Evolutionary conservation across 2,797 vertebrate species (phyloP), one percentile per base, ranked within the genome.

Genomic region (Catostomus latipinnis): DNA sequence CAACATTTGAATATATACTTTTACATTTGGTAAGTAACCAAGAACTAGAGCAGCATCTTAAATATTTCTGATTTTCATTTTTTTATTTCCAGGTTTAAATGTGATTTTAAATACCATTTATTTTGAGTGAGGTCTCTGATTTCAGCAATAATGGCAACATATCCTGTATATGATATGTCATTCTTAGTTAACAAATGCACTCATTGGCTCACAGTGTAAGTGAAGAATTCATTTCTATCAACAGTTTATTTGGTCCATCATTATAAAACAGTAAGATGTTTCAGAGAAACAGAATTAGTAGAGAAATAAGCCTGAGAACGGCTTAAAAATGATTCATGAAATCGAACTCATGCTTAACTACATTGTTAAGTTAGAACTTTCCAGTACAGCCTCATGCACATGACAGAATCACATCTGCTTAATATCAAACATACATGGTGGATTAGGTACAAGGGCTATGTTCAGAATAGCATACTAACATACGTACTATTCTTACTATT

Each of bases 391-490:
- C 8, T 22, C 73, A 66, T 43, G 74, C 72, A 63, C 18, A 48
- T 46, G 60, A 14, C 57, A 73, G 13, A 72, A 45, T 56, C 61
- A 61, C 43, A 54, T 11, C 10, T 34, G 56, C 67, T 65, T 2
- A 45, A 9, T 8, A 10, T n/a, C 69, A 66, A 1, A 67, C 6
- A 56, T 6, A 1, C 18, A 66, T 34, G 34, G 6, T 8, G 45
- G 6, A 54, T 70, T 70, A 46, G 14, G 1, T 50, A 34, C 1
- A 72, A 50, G 8, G 13, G 34, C 18, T 81, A 56, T 70, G 10
- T 58, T 74, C 67, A 61, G 62, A 16, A 84, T 84, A 18, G 34
- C 52, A 66, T 56, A 76, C 74, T 57, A 22, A 66, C 5, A 48
- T 54, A 22, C 2, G 22, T 22, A 57, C 58, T 61, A 66, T 63